Evolutionary conservation across 2,113 vertebrate genomes (phyloP), one percentile per base, ranked within the genome.

Genomic region (Platichthys flesus): DNA sequence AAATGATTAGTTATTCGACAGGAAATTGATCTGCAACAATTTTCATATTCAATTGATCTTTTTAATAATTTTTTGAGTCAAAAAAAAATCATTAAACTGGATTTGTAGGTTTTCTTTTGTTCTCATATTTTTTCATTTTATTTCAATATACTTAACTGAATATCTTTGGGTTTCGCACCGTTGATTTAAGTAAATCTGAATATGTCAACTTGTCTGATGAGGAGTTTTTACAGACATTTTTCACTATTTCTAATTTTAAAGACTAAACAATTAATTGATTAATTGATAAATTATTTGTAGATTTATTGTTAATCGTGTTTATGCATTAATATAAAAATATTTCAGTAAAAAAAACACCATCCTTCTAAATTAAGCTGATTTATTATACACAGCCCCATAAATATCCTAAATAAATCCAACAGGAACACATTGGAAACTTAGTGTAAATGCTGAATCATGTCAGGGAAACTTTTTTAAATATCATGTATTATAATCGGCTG

Each of bases 391-490:
- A 16, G 3, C 5, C 1, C 16, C 49, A 51, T 45, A 51, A 51
- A 51, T 51, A 51, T 31, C 31, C 31, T 31, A 31, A 31, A 31
- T 51, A 51, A 14, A 20, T 51, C 18, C 49, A 71, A 59, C 16
- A 4, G 15, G 28, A 61, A 23, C 20, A 31, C 10, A 14, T 49
- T 13, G 62, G 55, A 70, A 21, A 82, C 76, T 31, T 28, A 28
- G 28, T 5, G 28, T 28, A 28, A 28, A 28, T 28, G 31, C 5
- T 31, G 31, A 31, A 31, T 31, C 31, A 31, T 31, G 31, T 31
- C 31, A 31, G 5, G 28, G 28, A 5, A 31, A 31, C 6, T 31
- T 31, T 31, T 31, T 31, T 31, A 8, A 31, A 31, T 31, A 31
- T 31, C 31, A 31, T 31, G 6, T 31, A 31, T 31, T 7, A 31